Percentiles rank a stretch among this genome's conserved stretches.
phyloP scores from a whole-genome alignment of 1,140 invertebrate species.

The Heliothis subflexa region DNA sequence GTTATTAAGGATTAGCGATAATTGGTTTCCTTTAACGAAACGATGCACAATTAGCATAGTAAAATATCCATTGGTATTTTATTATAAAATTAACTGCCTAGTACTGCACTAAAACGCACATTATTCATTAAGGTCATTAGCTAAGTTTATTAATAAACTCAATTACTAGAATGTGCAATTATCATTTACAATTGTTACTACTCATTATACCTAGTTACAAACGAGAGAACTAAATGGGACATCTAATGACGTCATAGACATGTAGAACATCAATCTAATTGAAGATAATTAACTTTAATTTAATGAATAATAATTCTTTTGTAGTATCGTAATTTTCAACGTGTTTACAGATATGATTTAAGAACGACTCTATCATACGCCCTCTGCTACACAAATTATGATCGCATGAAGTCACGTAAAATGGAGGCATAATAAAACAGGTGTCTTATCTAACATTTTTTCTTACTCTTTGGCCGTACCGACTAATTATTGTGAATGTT shows the following conservation, averaged over 20 bases:
- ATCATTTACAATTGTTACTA: constrained; percentile 20
- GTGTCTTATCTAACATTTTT: neutral
- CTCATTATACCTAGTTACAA: constrained; percentile 21
- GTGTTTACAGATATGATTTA: no score
- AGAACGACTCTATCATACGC: neutral
- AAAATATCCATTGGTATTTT: neutral
- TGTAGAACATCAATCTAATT: neutral
- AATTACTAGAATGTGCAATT: constrained; percentile 1
- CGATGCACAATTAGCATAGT: no score
- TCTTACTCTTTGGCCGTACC: constrained; percentile 26
- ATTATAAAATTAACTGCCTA: neutral
- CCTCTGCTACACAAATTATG: neutral
- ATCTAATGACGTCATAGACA: constrained; percentile 20
- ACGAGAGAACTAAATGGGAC: constrained; percentile 23
- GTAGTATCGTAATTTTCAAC: no score
- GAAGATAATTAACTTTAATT: neutral
- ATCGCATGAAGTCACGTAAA: neutral
- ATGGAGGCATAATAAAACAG: neutral
- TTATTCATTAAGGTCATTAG: constrained; percentile 2
- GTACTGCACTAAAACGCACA: neutral
- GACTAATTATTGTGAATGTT: constrained; percentile 51
- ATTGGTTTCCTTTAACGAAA: no score
- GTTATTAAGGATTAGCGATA: no score
- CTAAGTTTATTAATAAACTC: constrained; percentile 19
- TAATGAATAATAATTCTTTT: neutral